Evolutionary conservation across 2,888 invertebrate species (phyloP).

Genomic region (Pachymerium ferrugineum): DNA sequence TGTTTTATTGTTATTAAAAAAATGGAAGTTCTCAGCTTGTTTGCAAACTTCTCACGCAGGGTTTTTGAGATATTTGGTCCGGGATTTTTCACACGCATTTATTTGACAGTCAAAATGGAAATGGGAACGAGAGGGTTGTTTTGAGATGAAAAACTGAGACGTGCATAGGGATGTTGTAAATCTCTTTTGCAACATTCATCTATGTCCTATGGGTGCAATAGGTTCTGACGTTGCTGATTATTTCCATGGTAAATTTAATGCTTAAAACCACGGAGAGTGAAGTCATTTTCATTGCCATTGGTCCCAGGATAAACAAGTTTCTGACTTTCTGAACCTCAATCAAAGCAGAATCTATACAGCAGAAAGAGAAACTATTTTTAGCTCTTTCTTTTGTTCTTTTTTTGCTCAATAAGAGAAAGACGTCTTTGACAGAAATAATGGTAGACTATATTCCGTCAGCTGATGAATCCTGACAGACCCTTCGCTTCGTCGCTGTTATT

Average conservation of each 20-base stretch:
- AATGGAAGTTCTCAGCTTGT: no score
- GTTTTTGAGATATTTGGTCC: neutral
- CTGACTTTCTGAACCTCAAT: neutral
- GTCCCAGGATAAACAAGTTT: neutral
- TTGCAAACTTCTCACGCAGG: no score
- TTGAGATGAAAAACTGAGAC: slow-evolving; percentile 8
- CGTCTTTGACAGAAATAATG: slow-evolving; percentile 14
- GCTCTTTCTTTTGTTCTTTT: neutral
- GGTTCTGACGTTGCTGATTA: slow-evolving; percentile 11
- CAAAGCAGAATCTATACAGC: neutral
- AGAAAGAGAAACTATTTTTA: neutral
- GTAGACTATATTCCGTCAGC: slow-evolving; percentile 14
- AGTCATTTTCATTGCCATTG: neutral
- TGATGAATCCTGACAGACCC: slow-evolving; percentile 16
- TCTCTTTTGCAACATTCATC: slow-evolving; percentile 18
- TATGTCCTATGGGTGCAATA: slow-evolving; percentile 6
- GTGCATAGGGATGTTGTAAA: slow-evolving; percentile 19
- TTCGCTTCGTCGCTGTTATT: slow-evolving; percentile 6
- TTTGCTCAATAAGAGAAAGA: neutral
- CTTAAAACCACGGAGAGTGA: slow-evolving; percentile 14
- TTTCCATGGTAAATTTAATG: slow-evolving; percentile 22
- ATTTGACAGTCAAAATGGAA: slow-evolving; percentile 25
- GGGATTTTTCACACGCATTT: slow-evolving; percentile 3
- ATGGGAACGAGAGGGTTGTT: slow-evolving; percentile 12
- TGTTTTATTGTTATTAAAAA: no score